Base-by-base conservation (phyloP, 1,140 invertebrate species). In the Antheraea mylitta region DNA sequence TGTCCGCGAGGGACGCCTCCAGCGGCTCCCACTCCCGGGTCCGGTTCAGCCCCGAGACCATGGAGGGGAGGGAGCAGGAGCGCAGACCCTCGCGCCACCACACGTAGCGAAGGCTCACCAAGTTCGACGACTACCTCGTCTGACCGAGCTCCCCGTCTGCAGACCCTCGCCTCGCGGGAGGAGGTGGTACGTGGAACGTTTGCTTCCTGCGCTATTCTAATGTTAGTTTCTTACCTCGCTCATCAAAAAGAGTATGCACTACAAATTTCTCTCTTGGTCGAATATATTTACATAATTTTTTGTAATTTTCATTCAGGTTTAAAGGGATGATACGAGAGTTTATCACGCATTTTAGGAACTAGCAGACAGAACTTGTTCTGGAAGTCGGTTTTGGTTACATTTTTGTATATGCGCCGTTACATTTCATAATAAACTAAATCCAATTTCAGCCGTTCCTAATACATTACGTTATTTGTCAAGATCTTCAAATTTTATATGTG, bases 21-120 rank as follows among this genome's bases (percentile, higher is more conserved):
- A 94, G 94, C 71, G 94, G 94, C 4, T 93, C 93, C 61, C 45
- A 53, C 65, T 94, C 95, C 48, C 92, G 96, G 7, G 96, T 97
- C 3, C 93, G 97, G 0, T 98, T 98, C 87, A 97, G 96, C 53
- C 97, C 96, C 0, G 94, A 96, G 10, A 95, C 95, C 0, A 94
- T 95, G 82, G 93, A 93, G 67, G 74, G 72, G 10, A 22, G 22
- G 22, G 22, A 30, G 8, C 7, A 18, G 10, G 87, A 87, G 73
- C 63, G 88, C 7, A 53, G 88, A 22, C 80, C 83, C 19, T 80
- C 87, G 64, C 61, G 86, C 13, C 84, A 87, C 74, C 5, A 87
- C 74, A 83, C 92, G 89, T 93, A 93, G 92, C 92, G 85, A 86
- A 83, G 89, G 86, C 89, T 83, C 2, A 83, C 72, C 37, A 86